Evolutionary conservation across 2,888 invertebrate genomes (phyloP), one percentile per base, ranked within the genome.

Genomic region (Aphidoletes aphidimyza): DNA sequence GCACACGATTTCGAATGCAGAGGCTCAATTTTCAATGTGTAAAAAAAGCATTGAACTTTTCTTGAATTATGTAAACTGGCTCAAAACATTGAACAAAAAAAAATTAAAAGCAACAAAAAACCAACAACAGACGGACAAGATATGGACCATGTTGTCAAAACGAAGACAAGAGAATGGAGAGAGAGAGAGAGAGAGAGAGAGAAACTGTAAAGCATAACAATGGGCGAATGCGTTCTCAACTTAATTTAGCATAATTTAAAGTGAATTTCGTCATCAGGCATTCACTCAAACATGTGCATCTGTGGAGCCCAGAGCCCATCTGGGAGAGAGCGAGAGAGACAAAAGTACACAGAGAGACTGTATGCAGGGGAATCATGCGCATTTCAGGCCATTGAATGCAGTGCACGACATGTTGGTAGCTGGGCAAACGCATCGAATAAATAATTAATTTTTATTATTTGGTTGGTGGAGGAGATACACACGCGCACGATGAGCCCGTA

Each of bases 1-100:
- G 30, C 26, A 30, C 69, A 69, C 69, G 69, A 69, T 69, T 69
- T 69, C 11, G 30, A 54, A 54, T 26, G 22, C 54, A 26, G 54
- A 14, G 22, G 47, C 54, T 14, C 17, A 14, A 19, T 19, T 69
- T 69, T 69, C 30, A 69, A n/a, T 30, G 30, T 69, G 69, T 30
- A 30, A 69, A 69, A n/a, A n/a, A 69, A 69, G 30, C 30, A 69
- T 69, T 69, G 69, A 69, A 69, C 69, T 69, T 69, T 30, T 69
- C 69, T 30, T 34, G 30, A 30, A 69, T 69, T 69, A 69, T 69
- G 69, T 34, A 69, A 69, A 69, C 69, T 9, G 6, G 9, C 26
- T 30, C 30, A 22, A 54, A n/a, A n/a, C n/a, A n/a, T n/a, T n/a
- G 54, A 26, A 26, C 54, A 3, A 14, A 69, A 30, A 14, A 30